phyloP scores from a whole-genome alignment of 2,797 vertebrate species.

The Dicrostonyx torquatus region DNA sequence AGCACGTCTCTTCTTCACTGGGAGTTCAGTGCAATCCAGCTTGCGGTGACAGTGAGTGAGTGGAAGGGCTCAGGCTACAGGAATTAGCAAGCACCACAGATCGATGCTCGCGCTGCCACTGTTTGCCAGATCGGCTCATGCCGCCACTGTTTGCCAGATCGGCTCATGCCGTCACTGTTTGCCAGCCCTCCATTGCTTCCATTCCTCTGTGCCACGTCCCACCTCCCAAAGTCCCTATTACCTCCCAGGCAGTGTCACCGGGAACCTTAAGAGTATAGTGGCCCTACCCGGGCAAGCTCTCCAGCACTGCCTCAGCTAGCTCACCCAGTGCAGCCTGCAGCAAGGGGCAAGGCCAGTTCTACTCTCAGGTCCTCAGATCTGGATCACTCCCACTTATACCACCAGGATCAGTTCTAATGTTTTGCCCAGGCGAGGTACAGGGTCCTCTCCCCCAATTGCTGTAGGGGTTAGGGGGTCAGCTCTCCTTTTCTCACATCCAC shows the following conservation, averaged over 20 bases:
- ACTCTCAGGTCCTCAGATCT: neutral
- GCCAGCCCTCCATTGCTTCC: too few relatives aligned
- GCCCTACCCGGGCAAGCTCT: neutral
- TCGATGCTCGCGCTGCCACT: neutral
- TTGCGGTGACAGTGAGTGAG: neutral
- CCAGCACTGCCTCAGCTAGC: neutral
- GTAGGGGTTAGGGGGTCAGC: neutral
- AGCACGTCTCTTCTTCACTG: neutral
- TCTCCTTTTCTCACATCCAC: neutral
- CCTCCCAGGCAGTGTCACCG: neutral
- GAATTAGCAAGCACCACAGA: neutral
- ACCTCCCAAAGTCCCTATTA: neutral
- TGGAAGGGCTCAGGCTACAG: rapidly evolving
- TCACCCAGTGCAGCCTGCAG: neutral
- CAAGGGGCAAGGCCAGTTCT: neutral
- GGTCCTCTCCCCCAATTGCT: neutral
- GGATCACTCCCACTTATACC: neutral
- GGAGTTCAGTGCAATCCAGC: neutral
- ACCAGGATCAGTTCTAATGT: neutral
- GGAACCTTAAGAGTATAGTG: neutral
- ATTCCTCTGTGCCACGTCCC: neutral
- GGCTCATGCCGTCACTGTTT: neutral
- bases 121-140: neutral
- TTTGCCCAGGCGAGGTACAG: neutral
- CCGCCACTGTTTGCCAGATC: neutral